Conservation (phyloP, 2,888 invertebrate genomes). For the Philopedon plagiatum region DNA sequence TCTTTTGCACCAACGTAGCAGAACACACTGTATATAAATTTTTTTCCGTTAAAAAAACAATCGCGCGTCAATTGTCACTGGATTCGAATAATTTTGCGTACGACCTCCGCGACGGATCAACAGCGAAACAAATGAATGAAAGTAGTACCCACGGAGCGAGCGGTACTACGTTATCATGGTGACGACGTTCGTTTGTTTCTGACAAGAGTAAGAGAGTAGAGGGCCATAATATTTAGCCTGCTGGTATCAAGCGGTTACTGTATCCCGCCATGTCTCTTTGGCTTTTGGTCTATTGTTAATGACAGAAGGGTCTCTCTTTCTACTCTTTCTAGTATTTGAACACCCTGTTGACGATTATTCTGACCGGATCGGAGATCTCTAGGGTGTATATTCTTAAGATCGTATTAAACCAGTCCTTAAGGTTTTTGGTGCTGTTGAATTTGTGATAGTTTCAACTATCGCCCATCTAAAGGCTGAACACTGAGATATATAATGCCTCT, state of each 20-base stretch:
- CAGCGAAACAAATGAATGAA: conserved; percentile 27
- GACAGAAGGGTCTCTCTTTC: neutral
- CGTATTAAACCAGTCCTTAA: neutral
- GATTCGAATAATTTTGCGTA: conserved; percentile 19
- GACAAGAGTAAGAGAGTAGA: conserved; percentile 23
- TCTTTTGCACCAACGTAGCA: too few relatives aligned
- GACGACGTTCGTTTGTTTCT: conserved; percentile 16
- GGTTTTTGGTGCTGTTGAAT: too few relatives aligned
- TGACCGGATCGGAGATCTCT: neutral
- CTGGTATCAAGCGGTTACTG: neutral
- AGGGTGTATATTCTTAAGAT: neutral
- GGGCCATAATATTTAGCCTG: conserved; percentile 24
- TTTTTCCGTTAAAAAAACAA: conserved; percentile 2
- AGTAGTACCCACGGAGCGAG: conserved; percentile 17
- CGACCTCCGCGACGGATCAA: neutral
- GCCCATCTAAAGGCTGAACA: too few relatives aligned
- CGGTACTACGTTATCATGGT: conserved; percentile 27
- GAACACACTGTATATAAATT: neutral
- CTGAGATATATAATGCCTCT: too few relatives aligned
- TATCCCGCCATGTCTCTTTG: conserved; percentile 2
- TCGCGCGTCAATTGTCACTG: conserved; percentile 9
- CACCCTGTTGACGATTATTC: conserved; percentile 5
- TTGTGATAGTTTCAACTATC: too few relatives aligned
- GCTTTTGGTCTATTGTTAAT: neutral
- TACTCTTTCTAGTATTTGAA: conserved; percentile 9